phyloP scores from a whole-genome alignment of 2,888 invertebrate genomes.

The Macaria notata region DNA sequence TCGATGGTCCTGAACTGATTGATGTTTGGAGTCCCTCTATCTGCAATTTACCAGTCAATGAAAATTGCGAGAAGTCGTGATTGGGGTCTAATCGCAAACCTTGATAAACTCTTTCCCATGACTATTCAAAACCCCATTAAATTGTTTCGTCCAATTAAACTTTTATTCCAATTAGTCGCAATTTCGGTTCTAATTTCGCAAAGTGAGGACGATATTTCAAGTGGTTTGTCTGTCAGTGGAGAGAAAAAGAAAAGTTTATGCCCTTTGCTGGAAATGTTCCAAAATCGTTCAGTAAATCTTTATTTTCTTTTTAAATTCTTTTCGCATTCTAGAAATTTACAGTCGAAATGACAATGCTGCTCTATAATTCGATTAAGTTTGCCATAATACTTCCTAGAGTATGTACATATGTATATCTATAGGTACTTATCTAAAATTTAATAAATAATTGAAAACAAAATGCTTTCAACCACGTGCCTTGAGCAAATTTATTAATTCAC shows the following conservation, averaged over 20 bases:
- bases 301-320: no score
- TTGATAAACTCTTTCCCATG: constrained; percentile 69
- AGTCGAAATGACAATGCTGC: no score
- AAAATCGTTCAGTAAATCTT: no score
- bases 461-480: no score
- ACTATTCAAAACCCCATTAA: constrained; percentile 70
- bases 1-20: constrained; percentile 53
- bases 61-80: constrained; percentile 74
- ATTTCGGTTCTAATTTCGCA: constrained; percentile 27
- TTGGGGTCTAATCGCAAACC: constrained; percentile 71
- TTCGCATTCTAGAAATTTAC: no score
- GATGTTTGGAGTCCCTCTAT: constrained; percentile 60
- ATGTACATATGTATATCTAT: no score
- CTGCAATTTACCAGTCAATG: constrained; percentile 79
- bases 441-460: no score
- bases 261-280: not conserved
- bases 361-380: no score
- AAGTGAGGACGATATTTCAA: constrained; percentile 61
- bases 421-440: no score
- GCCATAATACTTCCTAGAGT: no score
- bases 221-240: constrained; percentile 58
- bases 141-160: constrained; percentile 70
- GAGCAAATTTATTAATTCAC: no score
- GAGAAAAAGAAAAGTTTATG: not conserved
- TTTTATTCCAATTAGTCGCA: constrained; percentile 35